Evolutionary conservation across 1,140 invertebrate species (phyloP).

Genomic region (Ostrea denselamellosa): DNA sequence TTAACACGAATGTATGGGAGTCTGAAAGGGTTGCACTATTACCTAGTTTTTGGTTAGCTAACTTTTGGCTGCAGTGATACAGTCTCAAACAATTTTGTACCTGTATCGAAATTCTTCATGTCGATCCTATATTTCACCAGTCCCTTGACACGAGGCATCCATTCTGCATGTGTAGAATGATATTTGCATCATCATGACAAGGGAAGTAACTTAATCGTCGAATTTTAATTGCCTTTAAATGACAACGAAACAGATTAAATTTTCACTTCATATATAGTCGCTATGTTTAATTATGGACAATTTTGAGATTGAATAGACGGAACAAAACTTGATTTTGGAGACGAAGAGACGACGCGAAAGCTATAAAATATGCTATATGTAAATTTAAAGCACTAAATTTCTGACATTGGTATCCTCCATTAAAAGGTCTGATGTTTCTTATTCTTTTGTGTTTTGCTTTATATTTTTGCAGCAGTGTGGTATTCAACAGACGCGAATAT

Average conservation of each 20-base stretch:
- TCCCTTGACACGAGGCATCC: neutral
- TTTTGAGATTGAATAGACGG: constrained; percentile 5
- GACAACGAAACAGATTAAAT: constrained; percentile 36
- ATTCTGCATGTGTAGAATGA: neutral
- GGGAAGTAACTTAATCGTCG: constrained; percentile 25
- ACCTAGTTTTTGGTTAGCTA: too few relatives aligned
- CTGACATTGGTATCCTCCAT: constrained; percentile 28
- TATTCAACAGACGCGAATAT: neutral
- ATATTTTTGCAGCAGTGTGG: constrained; percentile 28
- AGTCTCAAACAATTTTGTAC: neutral
- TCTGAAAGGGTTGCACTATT: too few relatives aligned
- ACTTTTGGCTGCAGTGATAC: neutral
- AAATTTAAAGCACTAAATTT: constrained; percentile 39
- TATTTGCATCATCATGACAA: constrained; percentile 31
- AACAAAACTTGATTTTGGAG: constrained; percentile 15
- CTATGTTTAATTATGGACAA: constrained; percentile 38
- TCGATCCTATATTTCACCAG: neutral
- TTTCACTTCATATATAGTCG: constrained; percentile 38
- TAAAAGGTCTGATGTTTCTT: constrained; percentile 18
- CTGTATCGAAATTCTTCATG: neutral
- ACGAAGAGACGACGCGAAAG: constrained; percentile 30
- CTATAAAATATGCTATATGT: constrained; percentile 36
- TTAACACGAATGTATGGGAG: too few relatives aligned
- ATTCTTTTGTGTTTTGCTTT: constrained; percentile 36
- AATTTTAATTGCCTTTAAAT: constrained; percentile 37